These are phyloP conservation scores for Aphaenogaster ashmeadi DNA, from an alignment of 1,140 invertebrate genomes.

Conservation along the genomic window DNA sequence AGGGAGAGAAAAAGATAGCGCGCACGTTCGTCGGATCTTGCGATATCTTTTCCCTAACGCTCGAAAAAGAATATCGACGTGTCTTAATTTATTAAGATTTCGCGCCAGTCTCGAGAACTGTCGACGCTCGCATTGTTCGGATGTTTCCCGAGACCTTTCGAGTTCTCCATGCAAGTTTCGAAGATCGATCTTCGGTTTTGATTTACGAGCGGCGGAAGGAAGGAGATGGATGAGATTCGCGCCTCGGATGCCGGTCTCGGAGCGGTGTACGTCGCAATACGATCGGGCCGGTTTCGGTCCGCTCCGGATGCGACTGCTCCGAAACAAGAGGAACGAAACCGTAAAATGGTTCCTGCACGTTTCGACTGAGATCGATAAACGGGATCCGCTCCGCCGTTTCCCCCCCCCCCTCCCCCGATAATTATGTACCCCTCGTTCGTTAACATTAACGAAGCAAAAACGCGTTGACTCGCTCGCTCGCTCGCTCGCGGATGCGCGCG, in stretches of 20 bases:
- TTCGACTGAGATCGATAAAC: slow-evolving; percentile 61
- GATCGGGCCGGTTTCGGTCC: background rate
- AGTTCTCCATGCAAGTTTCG: background rate
- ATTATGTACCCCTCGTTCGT: slow-evolving; percentile 60
- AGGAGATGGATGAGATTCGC: background rate
- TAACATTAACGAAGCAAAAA: slow-evolving; percentile 66
- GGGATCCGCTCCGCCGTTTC: slow-evolving; percentile 55
- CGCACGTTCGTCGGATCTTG: background rate
- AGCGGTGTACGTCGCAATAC: background rate
- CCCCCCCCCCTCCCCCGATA: slow-evolving; percentile 32
- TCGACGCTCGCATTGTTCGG: background rate
- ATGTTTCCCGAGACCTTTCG: background rate
- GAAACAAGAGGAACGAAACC: background rate
- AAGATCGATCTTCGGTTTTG: background rate
- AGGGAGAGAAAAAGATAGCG: background rate
- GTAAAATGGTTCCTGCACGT: slow-evolving; percentile 51
- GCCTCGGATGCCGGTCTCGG: background rate
- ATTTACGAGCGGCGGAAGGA: background rate
- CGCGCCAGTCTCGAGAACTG: background rate
- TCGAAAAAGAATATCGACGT: too few relatives aligned
- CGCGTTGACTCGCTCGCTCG: slow-evolving; percentile 32
- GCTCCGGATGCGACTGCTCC: background rate
- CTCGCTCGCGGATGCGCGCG: slow-evolving; percentile 31
- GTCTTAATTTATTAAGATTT: background rate
- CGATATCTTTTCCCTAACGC: background rate